Conservation (phyloP, 2,113 vertebrate genomes). For the Menidia beryllina region DNA sequence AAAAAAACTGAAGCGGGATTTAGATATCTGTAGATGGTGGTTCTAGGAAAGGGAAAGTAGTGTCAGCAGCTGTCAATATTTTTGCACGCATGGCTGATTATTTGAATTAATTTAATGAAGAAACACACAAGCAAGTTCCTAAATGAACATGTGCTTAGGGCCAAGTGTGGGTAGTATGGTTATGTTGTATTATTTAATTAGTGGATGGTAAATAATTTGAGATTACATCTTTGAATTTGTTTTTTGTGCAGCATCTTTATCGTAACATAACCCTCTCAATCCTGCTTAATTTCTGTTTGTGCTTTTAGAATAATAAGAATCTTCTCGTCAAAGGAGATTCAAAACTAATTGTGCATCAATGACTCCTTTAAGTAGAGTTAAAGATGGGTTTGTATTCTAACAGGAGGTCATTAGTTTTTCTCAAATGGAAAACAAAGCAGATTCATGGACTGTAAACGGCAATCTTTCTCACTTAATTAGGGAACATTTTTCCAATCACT, state of each 20-base stretch:
- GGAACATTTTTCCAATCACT: not conserved
- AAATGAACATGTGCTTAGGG: not conserved
- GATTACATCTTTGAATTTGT: not conserved
- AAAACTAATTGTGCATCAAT: not conserved
- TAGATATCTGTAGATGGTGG: too few species aligned
- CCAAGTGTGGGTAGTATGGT: not conserved
- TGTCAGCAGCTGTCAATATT: slow-evolving; percentile 20
- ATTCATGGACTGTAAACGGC: too few species aligned
- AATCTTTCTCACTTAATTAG: not conserved
- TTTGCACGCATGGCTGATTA: slow-evolving; percentile 28
- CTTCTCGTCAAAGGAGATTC: not conserved
- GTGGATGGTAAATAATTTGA: not conserved
- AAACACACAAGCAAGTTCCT: slow-evolving; percentile 9
- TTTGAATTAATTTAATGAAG: slow-evolving; percentile 34
- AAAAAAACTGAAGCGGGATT: too few species aligned
- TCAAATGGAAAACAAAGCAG: too few species aligned
- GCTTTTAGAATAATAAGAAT: too few species aligned
- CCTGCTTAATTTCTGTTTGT: not conserved
- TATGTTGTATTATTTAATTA: not conserved
- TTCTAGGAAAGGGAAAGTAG: too few species aligned
- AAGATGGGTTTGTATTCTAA: not conserved
- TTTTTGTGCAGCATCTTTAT: not conserved
- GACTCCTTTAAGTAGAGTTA: not conserved
- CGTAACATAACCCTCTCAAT: not conserved
- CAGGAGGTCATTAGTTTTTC: too few species aligned